These are phyloP conservation scores for Epinephelus fuscoguttatus DNA, from an alignment of 2,113 vertebrate species.

Conservation along the genomic window DNA sequence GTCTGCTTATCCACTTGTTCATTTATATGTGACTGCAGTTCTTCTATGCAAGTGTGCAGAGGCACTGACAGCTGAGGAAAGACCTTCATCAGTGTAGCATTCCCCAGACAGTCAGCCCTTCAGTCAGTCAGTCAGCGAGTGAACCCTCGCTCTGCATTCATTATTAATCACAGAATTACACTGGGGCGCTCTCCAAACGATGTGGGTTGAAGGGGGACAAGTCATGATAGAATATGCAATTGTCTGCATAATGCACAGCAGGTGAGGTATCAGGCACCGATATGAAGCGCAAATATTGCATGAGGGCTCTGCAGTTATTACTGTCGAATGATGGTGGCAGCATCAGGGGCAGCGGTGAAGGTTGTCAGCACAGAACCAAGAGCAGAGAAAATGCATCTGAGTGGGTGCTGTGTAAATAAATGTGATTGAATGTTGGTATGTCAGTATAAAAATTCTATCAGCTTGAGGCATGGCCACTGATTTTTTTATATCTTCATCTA, in stretches of 20 bases:
- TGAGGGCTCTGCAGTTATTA: slow-evolving; percentile 45
- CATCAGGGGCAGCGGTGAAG: not conserved
- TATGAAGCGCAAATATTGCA: slow-evolving; percentile 56
- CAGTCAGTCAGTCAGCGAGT: slow-evolving; percentile 50
- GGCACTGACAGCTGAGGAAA: slow-evolving; percentile 44
- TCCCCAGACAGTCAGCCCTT: slow-evolving; percentile 55
- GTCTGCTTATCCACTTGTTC: slow-evolving; percentile 9
- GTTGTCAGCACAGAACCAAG: slow-evolving; percentile 1
- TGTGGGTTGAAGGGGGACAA: slow-evolving; percentile 44
- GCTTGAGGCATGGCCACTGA: not conserved
- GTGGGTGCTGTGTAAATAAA: slow-evolving; percentile 30
- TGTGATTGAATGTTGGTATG: slow-evolving; percentile 27
- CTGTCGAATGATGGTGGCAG: slow-evolving; percentile 7
- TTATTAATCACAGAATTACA: slow-evolving; percentile 77
- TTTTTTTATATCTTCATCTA: slow-evolving; percentile 9
- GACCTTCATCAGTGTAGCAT: slow-evolving; percentile 59
- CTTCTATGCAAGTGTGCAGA: slow-evolving; percentile 14
- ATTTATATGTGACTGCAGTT: slow-evolving; percentile 24
- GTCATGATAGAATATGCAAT: slow-evolving; percentile 71
- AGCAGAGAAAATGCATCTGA: slow-evolving; percentile 9
- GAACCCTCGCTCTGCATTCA: slow-evolving; percentile 63
- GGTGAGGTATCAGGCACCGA: slow-evolving; percentile 39
- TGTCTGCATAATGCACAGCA: slow-evolving; percentile 63
- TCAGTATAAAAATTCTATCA: not conserved
- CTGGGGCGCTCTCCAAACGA: slow-evolving; percentile 43